Conservation (phyloP, 2,113 vertebrate genomes). For the Mugil cephalus region DNA sequence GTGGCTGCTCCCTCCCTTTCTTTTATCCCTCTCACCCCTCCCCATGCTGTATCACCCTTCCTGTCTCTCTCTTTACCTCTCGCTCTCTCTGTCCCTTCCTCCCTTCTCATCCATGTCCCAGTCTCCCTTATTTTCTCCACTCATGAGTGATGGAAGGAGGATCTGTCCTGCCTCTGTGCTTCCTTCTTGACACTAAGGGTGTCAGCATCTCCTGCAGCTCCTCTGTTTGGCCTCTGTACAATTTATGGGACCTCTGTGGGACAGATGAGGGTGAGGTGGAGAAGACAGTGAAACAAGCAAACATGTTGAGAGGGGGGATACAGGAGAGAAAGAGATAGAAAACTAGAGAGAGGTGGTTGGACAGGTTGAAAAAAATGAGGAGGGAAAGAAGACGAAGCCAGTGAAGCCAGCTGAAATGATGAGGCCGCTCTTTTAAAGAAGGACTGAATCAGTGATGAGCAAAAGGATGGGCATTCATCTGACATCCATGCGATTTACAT, state of each 20-base stretch:
- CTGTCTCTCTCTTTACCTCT: conserved; percentile 13
- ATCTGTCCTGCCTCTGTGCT: conserved; percentile 30
- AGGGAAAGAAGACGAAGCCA: conserved; percentile 2
- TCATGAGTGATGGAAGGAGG: conserved; percentile 61
- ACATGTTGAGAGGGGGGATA: conserved; percentile 10
- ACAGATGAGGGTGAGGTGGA: conserved; percentile 13
- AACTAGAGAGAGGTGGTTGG: conserved; percentile 6
- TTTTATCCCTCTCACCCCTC: conserved; percentile 40
- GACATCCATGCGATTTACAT: not conserved
- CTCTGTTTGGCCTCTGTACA: conserved; percentile 17
- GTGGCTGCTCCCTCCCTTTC: conserved; percentile 70
- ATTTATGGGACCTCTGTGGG: conserved; percentile 24
- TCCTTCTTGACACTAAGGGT: conserved; percentile 46
- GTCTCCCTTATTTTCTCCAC: conserved; percentile 31
- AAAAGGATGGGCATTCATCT: conserved; percentile 14
- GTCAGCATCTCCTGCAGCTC: conserved; percentile 51
- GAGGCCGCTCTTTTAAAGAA: not conserved
- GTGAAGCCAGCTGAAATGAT: conserved; percentile 3
- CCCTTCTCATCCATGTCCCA: conserved; percentile 36
- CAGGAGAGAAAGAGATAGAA: conserved; percentile 13
- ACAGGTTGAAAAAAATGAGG: not conserved
- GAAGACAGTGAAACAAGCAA: conserved; percentile 11
- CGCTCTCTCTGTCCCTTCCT: conserved; percentile 20
- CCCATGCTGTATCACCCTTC: conserved; percentile 6
- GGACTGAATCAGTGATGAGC: conserved; percentile 7